These are phyloP conservation scores for Mus musculus DNA, from an alignment of 2,113 vertebrate genomes.

Conservation along the genomic window GRCm39 chr16:35666501-35667000, in stretches of 20 bases:
- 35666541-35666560: not conserved
- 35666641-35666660: too few relatives aligned
- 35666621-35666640: too few relatives aligned
- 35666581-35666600: conserved; percentile 49
- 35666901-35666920: not conserved
- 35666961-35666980: not conserved
- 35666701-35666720: too few relatives aligned
- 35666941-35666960: not conserved
- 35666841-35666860: not conserved
- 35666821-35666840: not conserved
- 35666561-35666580: conserved; percentile 35
- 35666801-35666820: not conserved
- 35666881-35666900: not conserved
- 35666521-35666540: not conserved
- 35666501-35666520: not conserved
- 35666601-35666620: not conserved
- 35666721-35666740: too few relatives aligned
- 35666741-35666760: too few relatives aligned
- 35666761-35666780: too few relatives aligned
- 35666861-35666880: not conserved
- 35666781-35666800: not conserved
- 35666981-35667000: not conserved
- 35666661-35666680: too few relatives aligned
- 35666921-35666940: not conserved
- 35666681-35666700: too few relatives aligned